phyloP scores from a whole-genome alignment of 2,888 invertebrate genomes.

The Hydropsyche betteni region DNA sequence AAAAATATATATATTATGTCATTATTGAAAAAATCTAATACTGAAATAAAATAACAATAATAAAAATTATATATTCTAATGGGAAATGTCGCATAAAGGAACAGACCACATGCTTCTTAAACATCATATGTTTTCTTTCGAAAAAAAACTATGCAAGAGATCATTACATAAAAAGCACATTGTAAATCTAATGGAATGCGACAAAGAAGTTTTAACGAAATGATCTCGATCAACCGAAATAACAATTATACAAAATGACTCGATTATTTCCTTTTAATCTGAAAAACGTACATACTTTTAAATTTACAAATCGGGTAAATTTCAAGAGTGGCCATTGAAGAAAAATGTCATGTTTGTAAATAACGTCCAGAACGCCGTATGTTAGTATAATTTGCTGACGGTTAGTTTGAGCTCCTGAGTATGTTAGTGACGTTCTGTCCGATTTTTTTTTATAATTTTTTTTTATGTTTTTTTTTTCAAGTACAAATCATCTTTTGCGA shows the following conservation, averaged over 20 bases:
- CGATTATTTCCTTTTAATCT: neutral
- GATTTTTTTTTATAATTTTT: neutral
- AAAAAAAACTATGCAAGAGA: slow-evolving; percentile 7
- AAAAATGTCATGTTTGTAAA: slow-evolving; percentile 4
- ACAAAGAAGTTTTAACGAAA: slow-evolving; percentile 5
- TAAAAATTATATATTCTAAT: neutral
- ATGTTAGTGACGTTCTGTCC: neutral
- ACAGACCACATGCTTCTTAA: neutral
- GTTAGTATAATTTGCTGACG: neutral
- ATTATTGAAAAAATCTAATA: neutral
- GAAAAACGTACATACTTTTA: too few species aligned
- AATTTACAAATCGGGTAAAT: too few species aligned
- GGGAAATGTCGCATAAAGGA: slow-evolving; percentile 17
- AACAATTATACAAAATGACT: neutral
- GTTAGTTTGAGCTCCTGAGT: neutral
- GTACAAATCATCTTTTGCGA: slow-evolving; percentile 36
- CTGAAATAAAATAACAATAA: neutral
- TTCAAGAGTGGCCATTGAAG: neutral
- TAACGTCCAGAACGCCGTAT: neutral
- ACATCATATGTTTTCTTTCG: neutral
- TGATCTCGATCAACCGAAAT: neutral
- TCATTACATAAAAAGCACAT: neutral
- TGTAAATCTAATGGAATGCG: slow-evolving; percentile 28
- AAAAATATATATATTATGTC: neutral
- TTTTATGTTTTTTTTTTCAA: neutral